Base-by-base conservation (phyloP, 2,113 vertebrate species). In the Rhagologus leucostigma region DNA sequence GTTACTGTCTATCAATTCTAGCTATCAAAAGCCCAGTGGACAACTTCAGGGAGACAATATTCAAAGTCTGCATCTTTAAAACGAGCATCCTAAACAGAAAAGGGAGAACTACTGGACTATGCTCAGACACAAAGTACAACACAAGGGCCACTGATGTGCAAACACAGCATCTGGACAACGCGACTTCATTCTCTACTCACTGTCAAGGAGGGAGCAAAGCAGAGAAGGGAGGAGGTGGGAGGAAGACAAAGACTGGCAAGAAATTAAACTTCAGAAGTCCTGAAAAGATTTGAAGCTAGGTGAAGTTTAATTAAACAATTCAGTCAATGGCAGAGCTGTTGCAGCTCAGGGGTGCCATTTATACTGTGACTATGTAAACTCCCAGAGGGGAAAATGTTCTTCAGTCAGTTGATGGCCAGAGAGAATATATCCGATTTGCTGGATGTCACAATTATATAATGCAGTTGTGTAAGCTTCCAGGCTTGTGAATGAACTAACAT, bases 391-490 rank as follows among this genome's bases (percentile, higher is more conserved):
- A 92, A 89, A 91, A 57, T 4, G 13, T 49, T 89, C 70, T 73
- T 88, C 56, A 33, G 35, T 42, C 32, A 89, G 11, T 11, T 71
- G 67, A 87, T 60, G 65, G 74, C 52, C 60, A 93, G 37, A 74
- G 14, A 89, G 47, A 94, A 89, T 16, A 35, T 18, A 89, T 50
- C 27, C 0, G 0, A 95, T 83, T 73, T 85, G 18, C 60, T 80
- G 69, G 33, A 71, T 67, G 62, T 32, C 57, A 62, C 26, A 62
- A 76, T 64, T 87, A 62, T 3, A 80, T 78, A 74, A 87, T 12
- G 27, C 30, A 59, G 32, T 73, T 94, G 41, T 67, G 39, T 85
- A 91, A 84, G 67, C 87, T 93, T 85, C 70, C 59, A 77, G 81
- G 77, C 77, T 82, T 67, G 46, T 73, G 73, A 78, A 74, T 27